Conservation (phyloP, 64 coral and sea anemone species). For the Catalaphyllia jardinei region DNA sequence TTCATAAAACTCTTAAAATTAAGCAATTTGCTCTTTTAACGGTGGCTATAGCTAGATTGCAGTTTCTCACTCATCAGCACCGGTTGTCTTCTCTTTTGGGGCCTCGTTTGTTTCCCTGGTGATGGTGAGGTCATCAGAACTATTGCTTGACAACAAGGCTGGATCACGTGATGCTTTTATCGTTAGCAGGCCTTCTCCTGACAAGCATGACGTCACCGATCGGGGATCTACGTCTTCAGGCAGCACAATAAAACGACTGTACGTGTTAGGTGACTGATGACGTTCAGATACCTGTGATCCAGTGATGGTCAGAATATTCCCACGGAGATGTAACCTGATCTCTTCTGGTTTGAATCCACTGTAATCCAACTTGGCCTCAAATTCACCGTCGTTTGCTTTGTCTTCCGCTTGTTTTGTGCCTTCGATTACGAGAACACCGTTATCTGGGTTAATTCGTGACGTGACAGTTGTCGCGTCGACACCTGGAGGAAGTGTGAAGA, state of each 20-base stretch:
- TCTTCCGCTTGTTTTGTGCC: slow-evolving; percentile 25
- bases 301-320: slow-evolving; percentile 66
- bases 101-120: background rate
- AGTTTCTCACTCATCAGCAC: too few species aligned
- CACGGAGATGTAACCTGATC: slow-evolving; percentile 71
- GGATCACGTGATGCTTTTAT: slow-evolving; percentile 51
- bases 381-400: slow-evolving; percentile 51
- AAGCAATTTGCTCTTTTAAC: too few species aligned
- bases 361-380: slow-evolving; percentile 69
- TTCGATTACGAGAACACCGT: slow-evolving; percentile 58
- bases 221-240: slow-evolving; percentile 80
- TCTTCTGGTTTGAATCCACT: slow-evolving; percentile 66
- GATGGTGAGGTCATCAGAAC: background rate
- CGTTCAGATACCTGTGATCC: slow-evolving; percentile 61
- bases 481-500: slow-evolving; percentile 63
- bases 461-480: slow-evolving; percentile 63
- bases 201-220: slow-evolving; percentile 59
- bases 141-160: background rate
- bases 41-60: too few species aligned
- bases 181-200: slow-evolving; percentile 69
- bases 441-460: slow-evolving; percentile 36
- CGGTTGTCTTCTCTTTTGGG: background rate
- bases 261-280: slow-evolving; percentile 38
- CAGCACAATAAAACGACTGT: slow-evolving; percentile 73
- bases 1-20: too few species aligned